phyloP scores from a whole-genome alignment of 2,888 invertebrate species.

The Esperia sulphurella region DNA sequence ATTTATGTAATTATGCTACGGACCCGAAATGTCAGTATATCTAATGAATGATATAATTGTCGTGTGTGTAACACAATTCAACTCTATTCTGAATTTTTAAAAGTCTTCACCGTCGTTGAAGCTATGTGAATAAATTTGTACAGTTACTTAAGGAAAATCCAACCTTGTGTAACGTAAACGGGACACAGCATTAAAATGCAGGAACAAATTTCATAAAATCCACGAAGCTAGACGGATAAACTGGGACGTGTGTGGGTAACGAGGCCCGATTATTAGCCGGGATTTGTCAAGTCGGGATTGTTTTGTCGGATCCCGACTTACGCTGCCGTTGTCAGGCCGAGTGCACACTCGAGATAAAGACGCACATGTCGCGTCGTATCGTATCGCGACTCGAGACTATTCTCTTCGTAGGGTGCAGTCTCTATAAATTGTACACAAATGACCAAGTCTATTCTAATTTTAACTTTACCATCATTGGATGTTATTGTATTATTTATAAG shows the following conservation, averaged over 20 bases:
- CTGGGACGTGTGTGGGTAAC: conserved; percentile 28
- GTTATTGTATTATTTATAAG: too few species aligned
- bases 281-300: conserved; percentile 35
- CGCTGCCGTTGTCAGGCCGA: background rate
- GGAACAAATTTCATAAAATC: conserved; percentile 4
- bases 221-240: conserved; percentile 5
- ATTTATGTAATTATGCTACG: too few species aligned
- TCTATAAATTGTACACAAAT: too few species aligned
- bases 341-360: conserved; percentile 1
- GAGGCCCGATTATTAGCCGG: conserved; percentile 32
- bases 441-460: too few species aligned
- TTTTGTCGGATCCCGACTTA: conserved; percentile 16
- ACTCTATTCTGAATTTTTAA: too few species aligned
- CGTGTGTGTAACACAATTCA: too few species aligned
- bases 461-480: too few species aligned
- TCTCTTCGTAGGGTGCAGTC: too few species aligned
- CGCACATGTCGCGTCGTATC: background rate
- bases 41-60: too few species aligned
- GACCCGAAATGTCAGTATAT: too few species aligned
- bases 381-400: too few species aligned
- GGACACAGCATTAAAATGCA: conserved; percentile 1
- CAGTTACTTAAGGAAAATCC: background rate
- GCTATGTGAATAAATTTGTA: background rate
- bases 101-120: too few species aligned
- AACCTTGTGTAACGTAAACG: conserved; percentile 1